Conservation (phyloP, 2,888 invertebrate genomes). For the Drymonia ruficornis region DNA sequence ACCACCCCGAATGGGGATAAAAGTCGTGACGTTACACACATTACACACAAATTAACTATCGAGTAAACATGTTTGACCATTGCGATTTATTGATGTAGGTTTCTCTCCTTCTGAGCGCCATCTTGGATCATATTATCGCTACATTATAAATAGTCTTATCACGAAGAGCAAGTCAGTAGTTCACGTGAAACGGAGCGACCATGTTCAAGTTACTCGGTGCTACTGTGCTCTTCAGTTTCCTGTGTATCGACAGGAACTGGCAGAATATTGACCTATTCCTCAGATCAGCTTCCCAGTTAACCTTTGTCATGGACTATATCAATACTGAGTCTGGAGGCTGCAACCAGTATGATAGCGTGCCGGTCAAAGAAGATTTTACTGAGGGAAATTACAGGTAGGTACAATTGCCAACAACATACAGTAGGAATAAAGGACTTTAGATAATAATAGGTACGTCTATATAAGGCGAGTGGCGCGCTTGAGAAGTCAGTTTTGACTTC, state of each 20-base stretch:
- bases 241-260: not conserved
- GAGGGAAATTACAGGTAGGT: slow-evolving; percentile 2
- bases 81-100: too few relatives aligned
- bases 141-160: slow-evolving; percentile 7
- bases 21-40: too few relatives aligned
- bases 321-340: not conserved
- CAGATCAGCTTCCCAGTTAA: not conserved
- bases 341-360: not conserved
- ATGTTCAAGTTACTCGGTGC: not conserved
- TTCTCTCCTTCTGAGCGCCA: not conserved
- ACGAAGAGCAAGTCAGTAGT: not conserved
- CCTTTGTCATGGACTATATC: not conserved
- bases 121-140: not conserved
- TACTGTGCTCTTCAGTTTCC: not conserved
- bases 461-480: too few relatives aligned
- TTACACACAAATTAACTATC: too few relatives aligned
- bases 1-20: too few relatives aligned
- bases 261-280: not conserved
- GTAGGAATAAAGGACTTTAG: too few relatives aligned
- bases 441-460: too few relatives aligned
- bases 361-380: slow-evolving; percentile 1
- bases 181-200: not conserved
- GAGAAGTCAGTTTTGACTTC: too few relatives aligned
- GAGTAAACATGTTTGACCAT: too few relatives aligned
- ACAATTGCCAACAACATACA: not conserved